Conservation (phyloP, 2,888 invertebrate genomes). For the Tenthredo amoena region DNA sequence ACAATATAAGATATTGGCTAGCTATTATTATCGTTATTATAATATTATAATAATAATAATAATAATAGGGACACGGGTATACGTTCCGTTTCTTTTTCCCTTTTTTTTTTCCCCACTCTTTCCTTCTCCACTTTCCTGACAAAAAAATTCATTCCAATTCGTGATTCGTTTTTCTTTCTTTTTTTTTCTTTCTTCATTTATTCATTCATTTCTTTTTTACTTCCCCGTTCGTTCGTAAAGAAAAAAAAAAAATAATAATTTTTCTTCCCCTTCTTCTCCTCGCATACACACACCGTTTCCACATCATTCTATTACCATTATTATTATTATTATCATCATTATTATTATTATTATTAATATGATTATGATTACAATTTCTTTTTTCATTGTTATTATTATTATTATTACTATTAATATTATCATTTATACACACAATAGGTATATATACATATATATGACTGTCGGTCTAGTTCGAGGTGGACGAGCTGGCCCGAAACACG, state of each 20-base stretch:
- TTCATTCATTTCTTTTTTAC: too few species aligned
- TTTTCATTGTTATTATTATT: not conserved
- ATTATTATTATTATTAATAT: not conserved
- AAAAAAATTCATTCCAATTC: too few species aligned
- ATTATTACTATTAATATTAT: conserved; percentile 6
- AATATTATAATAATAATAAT: not conserved
- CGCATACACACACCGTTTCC: not conserved
- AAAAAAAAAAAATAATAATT: too few species aligned
- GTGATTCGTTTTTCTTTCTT: too few species aligned
- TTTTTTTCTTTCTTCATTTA: too few species aligned
- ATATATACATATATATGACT: not conserved
- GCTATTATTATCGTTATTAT: not conserved
- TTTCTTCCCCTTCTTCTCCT: too few species aligned
- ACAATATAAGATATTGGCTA: not conserved
- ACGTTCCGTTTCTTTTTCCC: not conserved
- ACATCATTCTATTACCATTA: not conserved
- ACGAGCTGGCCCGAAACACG: conserved; percentile 71
- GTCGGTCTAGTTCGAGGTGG: conserved; percentile 63
- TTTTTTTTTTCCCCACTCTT: not conserved
- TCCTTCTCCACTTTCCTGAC: not conserved
- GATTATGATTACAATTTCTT: not conserved
- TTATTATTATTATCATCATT: not conserved
- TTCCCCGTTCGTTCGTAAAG: too few species aligned
- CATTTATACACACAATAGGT: not conserved
- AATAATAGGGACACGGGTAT: not conserved